These are phyloP conservation scores for Catamblyrhynchus diadema DNA, from an alignment of 2,797 vertebrate genomes.

Conservation along the genomic window DNA sequence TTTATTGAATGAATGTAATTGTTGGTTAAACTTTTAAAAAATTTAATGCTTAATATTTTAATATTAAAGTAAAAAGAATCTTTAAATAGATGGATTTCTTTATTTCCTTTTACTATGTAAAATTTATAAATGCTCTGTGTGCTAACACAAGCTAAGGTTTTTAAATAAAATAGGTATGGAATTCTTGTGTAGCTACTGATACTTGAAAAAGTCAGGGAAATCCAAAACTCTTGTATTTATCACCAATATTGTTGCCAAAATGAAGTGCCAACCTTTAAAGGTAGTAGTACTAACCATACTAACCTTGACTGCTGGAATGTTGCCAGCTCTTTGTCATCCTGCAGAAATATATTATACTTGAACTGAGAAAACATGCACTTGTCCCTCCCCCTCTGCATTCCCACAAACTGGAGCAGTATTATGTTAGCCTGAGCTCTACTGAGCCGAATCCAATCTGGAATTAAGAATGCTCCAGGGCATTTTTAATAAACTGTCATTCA, in stretches of 20 bases:
- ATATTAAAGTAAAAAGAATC: background rate
- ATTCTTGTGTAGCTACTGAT: background rate
- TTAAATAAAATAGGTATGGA: background rate
- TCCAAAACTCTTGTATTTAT: background rate
- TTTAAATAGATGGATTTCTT: background rate
- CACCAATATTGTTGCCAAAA: background rate
- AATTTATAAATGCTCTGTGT: background rate
- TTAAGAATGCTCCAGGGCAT: slow-evolving; percentile 45
- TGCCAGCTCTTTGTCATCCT: background rate
- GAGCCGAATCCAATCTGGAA: slow-evolving; percentile 43
- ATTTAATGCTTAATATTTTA: background rate
- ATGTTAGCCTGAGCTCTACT: slow-evolving; percentile 16
- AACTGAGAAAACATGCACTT: background rate
- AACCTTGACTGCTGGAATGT: background rate
- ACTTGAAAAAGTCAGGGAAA: background rate
- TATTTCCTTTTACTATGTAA: background rate
- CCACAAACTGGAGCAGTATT: slow-evolving; percentile 25
- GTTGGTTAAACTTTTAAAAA: background rate
- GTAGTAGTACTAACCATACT: background rate
- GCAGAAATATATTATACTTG: background rate
- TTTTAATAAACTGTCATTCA: slow-evolving; percentile 66
- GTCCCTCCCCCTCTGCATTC: slow-evolving; percentile 18
- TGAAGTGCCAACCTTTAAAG: background rate
- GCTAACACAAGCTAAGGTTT: background rate
- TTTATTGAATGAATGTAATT: background rate